Conservation (phyloP, 2,113 vertebrate genomes). For the Hippocampus zosterae region DNA sequence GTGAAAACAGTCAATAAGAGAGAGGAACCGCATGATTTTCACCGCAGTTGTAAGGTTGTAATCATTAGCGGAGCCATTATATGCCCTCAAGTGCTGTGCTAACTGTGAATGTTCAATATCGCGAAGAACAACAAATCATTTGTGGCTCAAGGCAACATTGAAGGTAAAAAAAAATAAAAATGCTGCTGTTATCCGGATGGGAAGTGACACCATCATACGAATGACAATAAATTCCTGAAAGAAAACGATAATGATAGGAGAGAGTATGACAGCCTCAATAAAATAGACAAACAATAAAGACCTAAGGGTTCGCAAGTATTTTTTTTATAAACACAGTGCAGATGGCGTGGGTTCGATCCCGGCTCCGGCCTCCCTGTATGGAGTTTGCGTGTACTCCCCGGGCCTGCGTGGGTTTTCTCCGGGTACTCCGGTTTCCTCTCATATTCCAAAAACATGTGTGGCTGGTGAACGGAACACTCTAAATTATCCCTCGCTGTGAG, state of each 20-base stretch:
- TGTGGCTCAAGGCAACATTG: slow-evolving; percentile 30
- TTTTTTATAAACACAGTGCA: neutral
- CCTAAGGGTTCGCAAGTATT: neutral
- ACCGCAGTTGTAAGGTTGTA: slow-evolving; percentile 46
- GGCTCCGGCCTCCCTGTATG: no score
- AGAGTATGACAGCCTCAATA: neutral
- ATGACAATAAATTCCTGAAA: neutral
- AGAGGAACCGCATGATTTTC: slow-evolving; percentile 52
- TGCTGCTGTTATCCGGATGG: slow-evolving; percentile 5
- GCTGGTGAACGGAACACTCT: no score
- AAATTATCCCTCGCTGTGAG: no score
- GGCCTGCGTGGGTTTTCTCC: no score
- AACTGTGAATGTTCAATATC: slow-evolving; percentile 39
- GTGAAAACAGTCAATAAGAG: slow-evolving; percentile 65
- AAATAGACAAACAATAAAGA: neutral
- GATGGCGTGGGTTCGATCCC: no score
- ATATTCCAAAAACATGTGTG: no score
- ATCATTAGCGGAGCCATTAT: slow-evolving; percentile 57
- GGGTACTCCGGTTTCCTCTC: no score
- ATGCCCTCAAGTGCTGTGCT: slow-evolving; percentile 34
- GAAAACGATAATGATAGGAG: neutral
- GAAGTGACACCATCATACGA: neutral
- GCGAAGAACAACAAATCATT: slow-evolving; percentile 39
- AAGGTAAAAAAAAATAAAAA: neutral
- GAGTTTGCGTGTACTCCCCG: no score